Evolutionary conservation across 2,113 vertebrate genomes (phyloP), one percentile per base, ranked within the genome.

Genomic region (Phrynosoma blainvillii): DNA sequence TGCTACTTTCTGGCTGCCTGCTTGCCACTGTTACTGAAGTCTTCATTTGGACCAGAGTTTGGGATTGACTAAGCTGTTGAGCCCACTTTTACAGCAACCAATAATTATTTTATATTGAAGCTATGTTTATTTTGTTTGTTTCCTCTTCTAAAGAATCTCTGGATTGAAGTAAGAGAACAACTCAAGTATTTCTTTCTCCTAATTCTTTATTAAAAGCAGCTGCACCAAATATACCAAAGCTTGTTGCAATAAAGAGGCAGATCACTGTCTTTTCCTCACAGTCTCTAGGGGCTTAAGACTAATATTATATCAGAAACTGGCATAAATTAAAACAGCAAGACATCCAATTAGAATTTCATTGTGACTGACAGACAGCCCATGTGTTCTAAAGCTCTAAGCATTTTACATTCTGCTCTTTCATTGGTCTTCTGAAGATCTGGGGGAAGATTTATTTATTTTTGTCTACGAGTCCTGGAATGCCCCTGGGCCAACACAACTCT

Each of bases 261-360:
- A 23, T 62, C 54, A 40, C 42, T 85, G 73, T 12, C 25, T 85
- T 66, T 21, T 40, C 56, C 59, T 76, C 11, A 5, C 21, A 23
- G 73, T 56, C 56, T 85, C 75, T 13, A 40, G 71, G 30, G n/a
- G 14, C 25, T 75, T 85, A 65, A 47, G 74, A 27, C 16, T 42
- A 77, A 76, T 36, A 76, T 65, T 47, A 2, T 27, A 76, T 74
- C 56, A 85, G 56, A 36, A 75, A 30, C 16, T 18, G 74, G 59
- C 42, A 65, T 77, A 85, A 85, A 85, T 85, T 85, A 85, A 85
- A 76, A 85, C 54, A 76, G 56, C 8, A 65, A 65, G 84, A 8
- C 36, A 47, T 62, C 23, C 32, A 40, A 56, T 75, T 30, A 59
- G 73, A 84, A 84, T 23, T 36, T 13, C 73, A 77, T 77, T n/a